A percentile compares a stretch with the other conserved stretches of the same genome.
Evolutionary conservation across 1,140 invertebrate species (phyloP).

Genomic region (Fopius arisanus): DNA sequence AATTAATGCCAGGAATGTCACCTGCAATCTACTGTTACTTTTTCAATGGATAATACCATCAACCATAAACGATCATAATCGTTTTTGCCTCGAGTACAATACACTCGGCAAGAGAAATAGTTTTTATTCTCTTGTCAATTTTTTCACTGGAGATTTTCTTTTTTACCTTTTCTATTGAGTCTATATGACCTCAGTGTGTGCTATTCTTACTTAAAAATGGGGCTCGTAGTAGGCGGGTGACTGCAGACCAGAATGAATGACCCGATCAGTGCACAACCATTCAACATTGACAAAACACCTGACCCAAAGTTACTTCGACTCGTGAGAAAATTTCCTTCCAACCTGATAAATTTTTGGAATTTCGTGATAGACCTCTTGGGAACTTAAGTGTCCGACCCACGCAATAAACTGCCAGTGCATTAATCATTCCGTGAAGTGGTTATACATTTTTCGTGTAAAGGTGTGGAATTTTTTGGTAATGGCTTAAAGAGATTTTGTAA

Average conservation of each 20-base stretch:
- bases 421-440: not conserved
- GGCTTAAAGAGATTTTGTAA: not conserved
- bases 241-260: constrained; percentile 49
- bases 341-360: not conserved
- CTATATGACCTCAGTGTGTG: not conserved
- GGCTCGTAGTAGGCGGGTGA: constrained; percentile 54
- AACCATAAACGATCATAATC: constrained; percentile 23
- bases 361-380: not conserved
- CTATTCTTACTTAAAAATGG: constrained; percentile 42
- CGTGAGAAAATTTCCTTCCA: not conserved
- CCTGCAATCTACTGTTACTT: not conserved
- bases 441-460: not conserved
- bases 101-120: not conserved
- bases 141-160: not conserved
- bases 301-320: constrained; percentile 32
- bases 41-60: constrained; percentile 4
- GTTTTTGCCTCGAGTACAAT: not conserved
- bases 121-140: not conserved
- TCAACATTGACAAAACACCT: constrained; percentile 44
- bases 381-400: not conserved
- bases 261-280: constrained; percentile 35
- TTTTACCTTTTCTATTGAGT: constrained; percentile 6
- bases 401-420: not conserved
- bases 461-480: not conserved
- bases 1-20: not conserved